Evolutionary conservation across 2,113 vertebrate genomes (phyloP).

Genomic region (Chelonoidis abingdonii): DNA sequence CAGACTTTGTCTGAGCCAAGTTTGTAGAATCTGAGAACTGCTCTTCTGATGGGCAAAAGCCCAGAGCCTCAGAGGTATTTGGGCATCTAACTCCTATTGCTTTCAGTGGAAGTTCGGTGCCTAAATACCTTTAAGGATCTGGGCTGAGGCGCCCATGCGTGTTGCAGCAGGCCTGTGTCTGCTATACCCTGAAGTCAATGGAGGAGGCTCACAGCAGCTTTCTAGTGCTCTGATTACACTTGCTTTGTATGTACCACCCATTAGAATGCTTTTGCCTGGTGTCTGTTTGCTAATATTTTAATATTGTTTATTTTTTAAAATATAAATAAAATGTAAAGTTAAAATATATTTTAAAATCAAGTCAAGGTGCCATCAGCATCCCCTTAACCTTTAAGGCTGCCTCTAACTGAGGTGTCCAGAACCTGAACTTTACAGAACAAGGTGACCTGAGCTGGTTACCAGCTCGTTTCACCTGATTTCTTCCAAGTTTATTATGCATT

Average conservation of each 20-base stretch:
- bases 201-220: neutral
- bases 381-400: neutral
- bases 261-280: neutral
- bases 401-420: neutral
- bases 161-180: fast-evolving
- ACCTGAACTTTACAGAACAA: neutral
- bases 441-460: neutral
- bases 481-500: neutral
- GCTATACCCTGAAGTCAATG: conserved; percentile 32
- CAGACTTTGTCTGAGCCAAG: neutral
- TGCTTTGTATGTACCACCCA: neutral
- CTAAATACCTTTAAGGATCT: neutral
- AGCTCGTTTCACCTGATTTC: fast-evolving
- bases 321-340: conserved; percentile 54
- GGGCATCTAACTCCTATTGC: neutral
- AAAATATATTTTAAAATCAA: conserved; percentile 50
- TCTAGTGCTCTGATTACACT: neutral
- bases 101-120: neutral
- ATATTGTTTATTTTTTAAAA: conserved; percentile 62
- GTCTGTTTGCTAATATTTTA: conserved; percentile 39
- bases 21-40: neutral
- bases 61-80: neutral
- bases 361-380: neutral
- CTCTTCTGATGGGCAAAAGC: neutral
- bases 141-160: fast-evolving